Conservation (phyloP, 2,113 vertebrate species). For the Saccopteryx bilineata region DNA sequence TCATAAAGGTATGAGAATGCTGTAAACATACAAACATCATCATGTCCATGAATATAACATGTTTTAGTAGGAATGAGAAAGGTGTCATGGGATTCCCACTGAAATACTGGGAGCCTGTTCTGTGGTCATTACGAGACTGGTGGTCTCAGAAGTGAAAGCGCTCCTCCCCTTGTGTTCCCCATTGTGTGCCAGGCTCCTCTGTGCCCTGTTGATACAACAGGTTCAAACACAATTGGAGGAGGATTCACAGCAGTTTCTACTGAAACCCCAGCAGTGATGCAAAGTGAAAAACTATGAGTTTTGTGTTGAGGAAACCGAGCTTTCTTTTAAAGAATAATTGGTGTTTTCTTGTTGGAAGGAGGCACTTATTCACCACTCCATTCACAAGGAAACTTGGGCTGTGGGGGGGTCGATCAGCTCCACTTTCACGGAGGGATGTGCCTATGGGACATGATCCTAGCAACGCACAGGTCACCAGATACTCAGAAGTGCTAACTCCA, state of each 20-base stretch:
- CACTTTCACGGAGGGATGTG: neutral
- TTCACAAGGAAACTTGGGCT: neutral
- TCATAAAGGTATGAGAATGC: constrained; percentile 48
- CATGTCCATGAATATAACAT: neutral
- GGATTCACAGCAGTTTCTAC: neutral
- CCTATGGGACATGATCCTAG: too few relatives aligned
- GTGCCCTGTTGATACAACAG: neutral
- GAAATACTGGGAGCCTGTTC: neutral
- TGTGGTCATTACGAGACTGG: neutral
- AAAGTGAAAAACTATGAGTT: neutral
- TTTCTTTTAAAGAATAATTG: constrained; percentile 23
- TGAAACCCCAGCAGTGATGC: neutral
- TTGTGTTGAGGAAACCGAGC: neutral
- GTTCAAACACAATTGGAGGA: neutral
- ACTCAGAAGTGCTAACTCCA: neutral
- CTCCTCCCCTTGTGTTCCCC: neutral
- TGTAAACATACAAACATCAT: neutral
- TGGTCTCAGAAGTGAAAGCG: neutral
- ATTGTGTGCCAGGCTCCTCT: neutral
- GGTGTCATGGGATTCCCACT: neutral
- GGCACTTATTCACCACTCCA: neutral
- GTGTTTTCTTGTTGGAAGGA: neutral
- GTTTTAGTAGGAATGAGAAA: neutral
- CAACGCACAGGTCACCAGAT: neutral
- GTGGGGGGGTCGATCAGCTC: neutral